Evolutionary conservation across 2,888 invertebrate genomes (phyloP), one percentile per base, ranked within the genome.

Genomic region (Piscicola geometra): DNA sequence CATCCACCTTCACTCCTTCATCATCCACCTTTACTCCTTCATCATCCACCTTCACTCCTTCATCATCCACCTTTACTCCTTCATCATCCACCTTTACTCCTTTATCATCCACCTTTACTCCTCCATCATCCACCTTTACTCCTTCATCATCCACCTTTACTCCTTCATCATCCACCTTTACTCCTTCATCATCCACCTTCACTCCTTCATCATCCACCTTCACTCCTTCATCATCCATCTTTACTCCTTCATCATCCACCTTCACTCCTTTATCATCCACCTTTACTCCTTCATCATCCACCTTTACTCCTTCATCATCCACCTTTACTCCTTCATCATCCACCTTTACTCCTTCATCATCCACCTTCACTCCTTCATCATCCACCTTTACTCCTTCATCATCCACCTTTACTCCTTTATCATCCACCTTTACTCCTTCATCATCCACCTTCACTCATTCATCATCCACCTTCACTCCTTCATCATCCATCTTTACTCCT

Each of bases 61-160:
- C 33, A 1, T 35, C 1, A 32, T 33, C 9, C 71, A 52, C 30
- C 9, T 32, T 47, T 21, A 1, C 33, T 47, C 12, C 30, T 21
- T 56, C 71, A 2, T n/a, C 28, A 21, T 56, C 60, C 15, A 25
- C 41, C 56, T 71, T 70, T n/a, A n/a, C 21, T 33, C 70, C 35
- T 28, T 5, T 21, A 9, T 56, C 71, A n/a, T 60, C n/a, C 70
- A 12, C 60, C 35, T 0, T n/a, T 71, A 41, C 60, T 3, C 25
- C 1, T 5, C 56, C 33, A 5, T n/a, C 28, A 52, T 32, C 72
- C 30, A 21, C 30, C 47, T 18, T 18, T 2, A 47, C 47, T 1
- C 66, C 47, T 28, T 28, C 32, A 47, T 35, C 28, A 28, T 71
- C 41, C 28, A 15, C 1, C 41, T 9, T 3, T 28, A 50, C n/a